Evolutionary conservation across 2,888 invertebrate genomes (phyloP).

Genomic region (Hanleya hanleyi): DNA sequence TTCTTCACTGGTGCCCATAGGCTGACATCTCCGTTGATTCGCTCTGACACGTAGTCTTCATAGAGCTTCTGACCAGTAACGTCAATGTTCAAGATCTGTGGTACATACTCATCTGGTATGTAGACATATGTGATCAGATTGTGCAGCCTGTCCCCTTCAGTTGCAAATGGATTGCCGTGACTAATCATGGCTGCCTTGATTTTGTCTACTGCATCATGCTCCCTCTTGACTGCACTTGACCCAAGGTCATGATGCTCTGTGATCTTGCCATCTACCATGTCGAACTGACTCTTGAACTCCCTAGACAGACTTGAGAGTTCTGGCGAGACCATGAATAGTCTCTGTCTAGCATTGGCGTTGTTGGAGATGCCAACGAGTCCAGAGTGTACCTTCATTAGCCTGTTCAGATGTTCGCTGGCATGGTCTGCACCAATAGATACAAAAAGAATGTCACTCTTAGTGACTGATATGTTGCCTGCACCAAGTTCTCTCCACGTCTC

Average conservation of each 20-base stretch:
- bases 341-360: too few species aligned
- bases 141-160: slow-evolving; percentile 25
- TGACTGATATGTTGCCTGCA: slow-evolving; percentile 10
- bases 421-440: slow-evolving; percentile 27
- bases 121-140: slow-evolving; percentile 33
- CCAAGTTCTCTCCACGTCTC: slow-evolving; percentile 12
- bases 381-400: slow-evolving; percentile 9
- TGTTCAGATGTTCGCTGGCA: slow-evolving; percentile 34
- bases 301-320: too few species aligned
- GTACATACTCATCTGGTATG: slow-evolving; percentile 31
- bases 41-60: slow-evolving; percentile 34
- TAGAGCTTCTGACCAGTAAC: slow-evolving; percentile 33
- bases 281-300: too few species aligned
- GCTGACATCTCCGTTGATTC: too few species aligned
- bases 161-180: too few species aligned
- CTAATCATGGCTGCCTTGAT: too few species aligned
- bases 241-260: too few species aligned
- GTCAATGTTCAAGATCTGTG: slow-evolving; percentile 30
- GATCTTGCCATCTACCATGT: too few species aligned
- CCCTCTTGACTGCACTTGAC: slow-evolving; percentile 26
- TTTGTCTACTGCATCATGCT: slow-evolving; percentile 22
- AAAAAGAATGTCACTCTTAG: slow-evolving; percentile 12
- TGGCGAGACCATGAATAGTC: not conserved
- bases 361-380: too few species aligned
- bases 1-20: too few species aligned